Base-by-base conservation (phyloP, 2,113 vertebrate species). In the Nicator chloris region DNA sequence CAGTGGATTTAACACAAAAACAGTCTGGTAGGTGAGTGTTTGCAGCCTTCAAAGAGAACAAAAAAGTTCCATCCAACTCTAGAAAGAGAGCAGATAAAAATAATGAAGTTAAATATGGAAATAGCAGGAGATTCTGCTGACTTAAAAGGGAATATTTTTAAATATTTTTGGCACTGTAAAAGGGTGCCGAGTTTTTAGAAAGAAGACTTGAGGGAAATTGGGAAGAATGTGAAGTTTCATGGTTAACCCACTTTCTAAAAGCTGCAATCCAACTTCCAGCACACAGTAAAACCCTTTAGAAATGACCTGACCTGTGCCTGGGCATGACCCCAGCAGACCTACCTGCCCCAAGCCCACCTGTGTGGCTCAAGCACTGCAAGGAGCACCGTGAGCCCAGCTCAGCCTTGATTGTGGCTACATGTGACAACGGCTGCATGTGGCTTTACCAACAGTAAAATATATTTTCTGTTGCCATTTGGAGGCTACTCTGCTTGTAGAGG, bases 131-230 rank as follows among this genome's bases (percentile, higher is more conserved):
- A 60, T 60, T 80, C 70, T 56, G 11, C 60, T 54, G 51, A 84
- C 90, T 93, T 95, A 47, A 95, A 95, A 94, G 49, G 23, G 76
- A 95, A 81, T 95, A 75, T 78, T 77, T 83, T 64, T 44, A 26
- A 87, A 63, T 69, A 53, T 75, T 85, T 93, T 78, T 92, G 80
- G 76, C 65, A 63, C 30, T 65, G 22, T 23, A 79, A 79, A 88
- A 31, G 28, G 10, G 42, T 54, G 39, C 21, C 10, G 1, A 86
- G 65, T 50, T 90, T 90, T 93, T 69, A 82, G 56, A 81, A 88
- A 35, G 45, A 44, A 57, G 8, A 23, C 56, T 79, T 50, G 60
- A 39, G 60, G 22, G 15, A 72, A 90, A 53, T 0, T 26, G 20
- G 45, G 57, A 86, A 83, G 15, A 33, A 31, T 11, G 8, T 19